Percentiles rank a stretch among this genome's conserved stretches.
These are phyloP conservation scores for Rhincodon typus DNA, from an alignment of 2,797 vertebrate species.

Conservation along the genomic window DNA sequence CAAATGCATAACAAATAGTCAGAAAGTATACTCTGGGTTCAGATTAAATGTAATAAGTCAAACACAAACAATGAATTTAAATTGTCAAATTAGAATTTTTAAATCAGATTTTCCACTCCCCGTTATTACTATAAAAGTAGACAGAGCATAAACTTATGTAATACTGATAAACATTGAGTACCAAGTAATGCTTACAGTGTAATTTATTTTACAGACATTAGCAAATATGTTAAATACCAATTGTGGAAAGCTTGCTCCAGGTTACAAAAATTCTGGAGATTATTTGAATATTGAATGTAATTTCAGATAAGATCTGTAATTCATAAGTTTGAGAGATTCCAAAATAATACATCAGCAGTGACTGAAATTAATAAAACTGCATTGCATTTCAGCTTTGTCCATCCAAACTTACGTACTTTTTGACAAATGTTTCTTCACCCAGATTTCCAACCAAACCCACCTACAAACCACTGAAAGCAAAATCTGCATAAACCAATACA, in stretches of 20 bases:
- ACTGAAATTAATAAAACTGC: neutral
- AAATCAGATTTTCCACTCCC: neutral
- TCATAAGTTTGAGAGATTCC: neutral
- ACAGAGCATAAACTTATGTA: neutral
- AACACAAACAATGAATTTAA: neutral
- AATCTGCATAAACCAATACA: neutral
- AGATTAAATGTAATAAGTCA: neutral
- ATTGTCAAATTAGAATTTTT: neutral
- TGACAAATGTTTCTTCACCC: neutral
- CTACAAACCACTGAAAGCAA: neutral
- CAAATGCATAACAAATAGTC: neutral
- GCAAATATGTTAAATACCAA: neutral
- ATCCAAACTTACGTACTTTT: neutral
- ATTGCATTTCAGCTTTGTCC: neutral
- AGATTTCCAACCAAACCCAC: neutral
- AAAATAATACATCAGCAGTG: neutral
- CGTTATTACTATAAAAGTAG: neutral
- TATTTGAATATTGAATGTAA: slow-evolving; percentile 14
- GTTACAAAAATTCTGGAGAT: neutral
- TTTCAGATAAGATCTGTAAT: neutral
- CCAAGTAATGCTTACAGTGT: neutral
- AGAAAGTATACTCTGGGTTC: neutral
- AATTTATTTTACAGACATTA: neutral
- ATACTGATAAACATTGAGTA: neutral
- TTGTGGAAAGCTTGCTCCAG: neutral